These are phyloP conservation scores for Gasterosteus aculeatus DNA, from an alignment of 2,113 vertebrate genomes.

Conservation along the genomic window DNA sequence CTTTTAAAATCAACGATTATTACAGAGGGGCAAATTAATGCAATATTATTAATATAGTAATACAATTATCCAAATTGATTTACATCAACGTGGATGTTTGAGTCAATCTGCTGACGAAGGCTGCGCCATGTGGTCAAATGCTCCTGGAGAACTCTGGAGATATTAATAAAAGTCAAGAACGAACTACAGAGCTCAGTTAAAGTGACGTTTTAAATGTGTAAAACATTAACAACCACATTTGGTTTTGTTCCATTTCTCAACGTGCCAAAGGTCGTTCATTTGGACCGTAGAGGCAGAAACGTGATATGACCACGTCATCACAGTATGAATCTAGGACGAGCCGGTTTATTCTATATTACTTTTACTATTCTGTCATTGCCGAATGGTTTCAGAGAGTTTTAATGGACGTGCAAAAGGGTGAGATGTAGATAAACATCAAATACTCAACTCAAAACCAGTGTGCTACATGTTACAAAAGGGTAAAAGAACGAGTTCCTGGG, in stretches of 20 bases:
- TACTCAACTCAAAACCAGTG: too few species aligned
- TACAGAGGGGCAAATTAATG: background rate
- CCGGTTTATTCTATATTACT: background rate
- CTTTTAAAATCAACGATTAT: background rate
- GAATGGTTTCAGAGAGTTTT: background rate
- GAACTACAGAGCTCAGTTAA: background rate
- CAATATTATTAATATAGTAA: background rate
- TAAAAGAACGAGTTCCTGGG: too few species aligned
- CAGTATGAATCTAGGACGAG: background rate
- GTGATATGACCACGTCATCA: background rate
- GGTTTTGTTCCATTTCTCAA: background rate
- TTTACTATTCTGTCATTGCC: constrained; percentile 5
- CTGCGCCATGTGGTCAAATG: too few species aligned
- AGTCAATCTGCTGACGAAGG: background rate
- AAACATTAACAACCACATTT: background rate
- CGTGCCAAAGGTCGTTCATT: background rate
- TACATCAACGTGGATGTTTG: too few species aligned
- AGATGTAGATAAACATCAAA: too few species aligned
- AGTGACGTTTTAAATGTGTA: background rate
- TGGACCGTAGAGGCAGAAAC: background rate
- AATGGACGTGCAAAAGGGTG: too few species aligned
- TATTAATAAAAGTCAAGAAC: background rate
- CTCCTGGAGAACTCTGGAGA: background rate
- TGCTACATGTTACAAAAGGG: too few species aligned
- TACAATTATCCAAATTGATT: background rate